Conservation (phyloP, 2,113 vertebrate species). For the Grus americana region DNA sequence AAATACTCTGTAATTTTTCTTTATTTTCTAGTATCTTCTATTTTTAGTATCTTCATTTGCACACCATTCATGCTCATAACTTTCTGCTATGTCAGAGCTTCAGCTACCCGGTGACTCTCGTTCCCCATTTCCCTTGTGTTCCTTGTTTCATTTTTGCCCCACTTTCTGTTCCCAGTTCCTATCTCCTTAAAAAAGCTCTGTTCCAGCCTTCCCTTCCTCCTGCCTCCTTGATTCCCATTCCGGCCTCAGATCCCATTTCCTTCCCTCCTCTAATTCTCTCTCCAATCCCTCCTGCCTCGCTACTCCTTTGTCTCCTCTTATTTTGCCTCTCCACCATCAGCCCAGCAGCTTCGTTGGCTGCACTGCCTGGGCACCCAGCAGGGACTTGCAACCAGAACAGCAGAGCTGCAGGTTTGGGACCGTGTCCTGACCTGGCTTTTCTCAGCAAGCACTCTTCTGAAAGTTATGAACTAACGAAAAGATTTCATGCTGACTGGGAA, state of each 20-base stretch:
- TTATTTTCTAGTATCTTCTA: neutral
- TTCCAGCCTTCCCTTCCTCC: neutral
- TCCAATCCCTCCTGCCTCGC: neutral
- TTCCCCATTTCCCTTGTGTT: neutral
- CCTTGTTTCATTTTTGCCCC: neutral
- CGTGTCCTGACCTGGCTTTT: neutral
- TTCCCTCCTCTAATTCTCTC: neutral
- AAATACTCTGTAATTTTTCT: neutral
- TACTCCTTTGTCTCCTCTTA: neutral
- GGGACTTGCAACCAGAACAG: neutral
- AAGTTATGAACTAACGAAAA: neutral
- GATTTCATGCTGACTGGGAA: neutral
- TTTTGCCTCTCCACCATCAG: neutral
- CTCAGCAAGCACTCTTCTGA: neutral
- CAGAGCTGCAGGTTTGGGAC: neutral
- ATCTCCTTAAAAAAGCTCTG: neutral
- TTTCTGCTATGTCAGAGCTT: neutral
- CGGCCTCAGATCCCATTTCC: neutral
- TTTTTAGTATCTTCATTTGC: neutral
- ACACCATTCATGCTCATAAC: neutral
- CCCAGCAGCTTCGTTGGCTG: accelerated
- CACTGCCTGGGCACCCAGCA: neutral
- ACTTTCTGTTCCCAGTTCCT: neutral
- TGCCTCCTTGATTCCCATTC: neutral
- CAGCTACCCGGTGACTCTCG: no score